These are phyloP conservation scores for Drosophila helvetica DNA, from an alignment of 2,888 invertebrate species.

Conservation along the genomic window DNA sequence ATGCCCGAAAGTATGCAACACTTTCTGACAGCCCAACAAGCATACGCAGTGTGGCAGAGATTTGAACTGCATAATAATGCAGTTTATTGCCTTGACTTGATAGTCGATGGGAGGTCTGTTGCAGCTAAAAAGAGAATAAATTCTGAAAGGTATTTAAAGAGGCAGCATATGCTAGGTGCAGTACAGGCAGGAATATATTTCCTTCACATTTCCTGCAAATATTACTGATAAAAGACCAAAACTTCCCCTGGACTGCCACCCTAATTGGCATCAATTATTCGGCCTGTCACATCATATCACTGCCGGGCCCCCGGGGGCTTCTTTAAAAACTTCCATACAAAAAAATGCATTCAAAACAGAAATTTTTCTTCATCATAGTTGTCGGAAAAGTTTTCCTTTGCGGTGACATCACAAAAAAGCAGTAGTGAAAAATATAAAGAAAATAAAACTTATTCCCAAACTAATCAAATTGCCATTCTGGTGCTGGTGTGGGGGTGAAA, in stretches of 20 bases:
- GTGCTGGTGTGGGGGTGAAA: slow-evolving; percentile 10
- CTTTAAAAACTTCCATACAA: slow-evolving; percentile 12
- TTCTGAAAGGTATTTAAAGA: background rate
- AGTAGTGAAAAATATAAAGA: background rate
- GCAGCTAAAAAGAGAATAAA: background rate
- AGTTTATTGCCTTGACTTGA: background rate
- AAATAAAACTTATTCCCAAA: slow-evolving; percentile 49
- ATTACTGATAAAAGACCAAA: background rate
- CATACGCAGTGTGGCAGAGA: slow-evolving; percentile 16
- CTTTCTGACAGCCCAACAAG: slow-evolving; percentile 6
- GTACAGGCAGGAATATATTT: no score
- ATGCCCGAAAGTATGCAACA: slow-evolving; percentile 53
- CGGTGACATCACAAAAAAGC: slow-evolving; percentile 13
- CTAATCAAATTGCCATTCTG: slow-evolving; percentile 64
- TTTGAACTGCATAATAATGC: background rate
- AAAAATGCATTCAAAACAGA: slow-evolving; percentile 7
- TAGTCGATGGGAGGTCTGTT: background rate
- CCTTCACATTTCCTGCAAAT: background rate
- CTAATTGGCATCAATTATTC: background rate
- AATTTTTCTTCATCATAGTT: slow-evolving; percentile 20
- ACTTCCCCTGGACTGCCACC: background rate
- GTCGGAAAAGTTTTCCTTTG: slow-evolving; percentile 46
- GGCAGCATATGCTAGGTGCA: no score
- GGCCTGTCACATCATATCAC: background rate
- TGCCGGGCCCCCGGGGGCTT: background rate